phyloP scores from a whole-genome alignment of 1,140 invertebrate genomes.

The Papilio xuthus region DNA sequence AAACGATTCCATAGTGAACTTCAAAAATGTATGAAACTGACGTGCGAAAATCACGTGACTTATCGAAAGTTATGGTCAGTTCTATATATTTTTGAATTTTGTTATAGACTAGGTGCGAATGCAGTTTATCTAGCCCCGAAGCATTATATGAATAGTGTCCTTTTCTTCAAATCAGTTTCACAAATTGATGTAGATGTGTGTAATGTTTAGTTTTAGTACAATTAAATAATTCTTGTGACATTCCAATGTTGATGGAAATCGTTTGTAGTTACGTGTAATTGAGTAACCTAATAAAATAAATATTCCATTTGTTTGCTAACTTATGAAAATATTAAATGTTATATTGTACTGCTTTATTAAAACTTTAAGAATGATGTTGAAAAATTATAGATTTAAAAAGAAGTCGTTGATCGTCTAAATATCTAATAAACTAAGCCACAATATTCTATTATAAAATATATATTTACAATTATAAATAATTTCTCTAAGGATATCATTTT shows the following conservation, averaged over 20 bases:
- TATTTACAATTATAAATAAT: not conserved
- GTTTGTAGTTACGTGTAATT: constrained; percentile 21
- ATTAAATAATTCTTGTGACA: not conserved
- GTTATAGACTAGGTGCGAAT: no score
- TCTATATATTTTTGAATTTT: no score
- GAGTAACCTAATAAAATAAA: not conserved
- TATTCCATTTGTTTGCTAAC: not conserved
- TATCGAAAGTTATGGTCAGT: no score
- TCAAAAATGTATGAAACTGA: no score
- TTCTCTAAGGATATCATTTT: not conserved
- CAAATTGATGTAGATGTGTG: not conserved
- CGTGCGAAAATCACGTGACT: no score
- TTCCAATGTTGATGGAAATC: constrained; percentile 27
- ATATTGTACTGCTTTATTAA: constrained; percentile 19
- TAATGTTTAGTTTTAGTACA: not conserved
- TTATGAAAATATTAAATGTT: constrained; percentile 18
- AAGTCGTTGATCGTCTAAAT: constrained; percentile 21
- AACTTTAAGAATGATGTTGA: not conserved
- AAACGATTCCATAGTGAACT: no score
- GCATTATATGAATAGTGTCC: not conserved
- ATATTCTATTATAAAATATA: constrained; percentile 28
- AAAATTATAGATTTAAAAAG: not conserved
- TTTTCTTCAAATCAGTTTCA: not conserved
- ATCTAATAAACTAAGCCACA: constrained; percentile 2
- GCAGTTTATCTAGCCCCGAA: no score